Percentiles rank a stretch among this genome's conserved stretches.
phyloP scores from a whole-genome alignment of 2,797 vertebrate species.

The Loriculus beryllinus region DNA sequence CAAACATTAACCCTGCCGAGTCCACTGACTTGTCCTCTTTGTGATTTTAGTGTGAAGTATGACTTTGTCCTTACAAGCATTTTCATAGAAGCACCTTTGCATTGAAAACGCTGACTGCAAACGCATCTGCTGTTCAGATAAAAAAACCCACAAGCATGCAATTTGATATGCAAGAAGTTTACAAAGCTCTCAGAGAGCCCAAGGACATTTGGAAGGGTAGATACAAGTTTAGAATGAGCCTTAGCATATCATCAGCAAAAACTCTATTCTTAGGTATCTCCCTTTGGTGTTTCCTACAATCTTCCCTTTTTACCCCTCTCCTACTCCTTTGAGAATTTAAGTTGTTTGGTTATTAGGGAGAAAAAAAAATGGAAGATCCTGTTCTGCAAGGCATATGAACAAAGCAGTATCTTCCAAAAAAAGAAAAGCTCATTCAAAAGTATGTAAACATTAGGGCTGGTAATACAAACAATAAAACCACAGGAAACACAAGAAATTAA shows the following conservation, averaged over 20 bases:
- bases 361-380: constrained; percentile 43
- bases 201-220: constrained; percentile 45
- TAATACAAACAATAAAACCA: constrained; percentile 65
- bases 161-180: constrained; percentile 32
- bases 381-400: constrained; percentile 43
- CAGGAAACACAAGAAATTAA: constrained; percentile 63
- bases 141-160: neutral
- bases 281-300: constrained; percentile 52
- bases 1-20: neutral
- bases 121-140: constrained; percentile 22
- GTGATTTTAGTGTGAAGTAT: neutral
- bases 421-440: constrained; percentile 56
- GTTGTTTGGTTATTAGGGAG: neutral
- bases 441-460: constrained; percentile 58
- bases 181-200: constrained; percentile 41
- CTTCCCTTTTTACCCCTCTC: neutral
- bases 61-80: neutral
- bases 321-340: constrained; percentile 47
- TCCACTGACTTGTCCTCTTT: neutral
- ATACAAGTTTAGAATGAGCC: neutral
- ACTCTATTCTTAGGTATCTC: constrained; percentile 58
- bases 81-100: constrained; percentile 41
- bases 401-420: constrained; percentile 57
- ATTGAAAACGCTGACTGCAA: constrained; percentile 25
- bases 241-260: constrained; percentile 43